Conservation (phyloP, 1,140 invertebrate genomes). For the Bathynomus jamesi region DNA sequence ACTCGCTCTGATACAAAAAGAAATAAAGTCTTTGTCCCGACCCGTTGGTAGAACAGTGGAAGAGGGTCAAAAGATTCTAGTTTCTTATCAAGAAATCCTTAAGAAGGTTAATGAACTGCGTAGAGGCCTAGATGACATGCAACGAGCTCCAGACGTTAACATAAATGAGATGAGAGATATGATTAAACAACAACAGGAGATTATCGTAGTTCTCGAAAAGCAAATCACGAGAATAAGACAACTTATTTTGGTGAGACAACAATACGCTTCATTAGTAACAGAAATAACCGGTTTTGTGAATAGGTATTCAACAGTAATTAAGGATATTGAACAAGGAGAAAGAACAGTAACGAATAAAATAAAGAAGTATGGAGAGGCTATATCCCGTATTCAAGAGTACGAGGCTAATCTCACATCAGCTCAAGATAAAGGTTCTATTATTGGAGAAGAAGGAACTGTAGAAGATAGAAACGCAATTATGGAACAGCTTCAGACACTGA, state of each 20-base stretch:
- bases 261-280: slow-evolving; percentile 72
- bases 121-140: slow-evolving; percentile 64
- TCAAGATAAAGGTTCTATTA: slow-evolving; percentile 82
- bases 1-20: slow-evolving; percentile 67
- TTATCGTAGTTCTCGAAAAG: slow-evolving; percentile 70
- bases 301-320: slow-evolving; percentile 75
- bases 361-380: slow-evolving; percentile 70
- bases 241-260: slow-evolving; percentile 68
- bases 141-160: slow-evolving; percentile 53
- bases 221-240: slow-evolving; percentile 62
- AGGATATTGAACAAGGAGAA: slow-evolving; percentile 71
- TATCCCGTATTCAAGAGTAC: slow-evolving; percentile 58
- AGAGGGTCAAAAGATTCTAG: slow-evolving; percentile 56
- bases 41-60: slow-evolving; percentile 65
- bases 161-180: slow-evolving; percentile 67
- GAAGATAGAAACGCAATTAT: slow-evolving; percentile 78
- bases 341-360: slow-evolving; percentile 77
- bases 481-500: slow-evolving; percentile 74
- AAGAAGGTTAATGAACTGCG: slow-evolving; percentile 72
- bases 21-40: slow-evolving; percentile 70
- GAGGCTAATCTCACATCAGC: slow-evolving; percentile 77
- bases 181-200: slow-evolving; percentile 69
- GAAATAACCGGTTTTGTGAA: slow-evolving; percentile 79
- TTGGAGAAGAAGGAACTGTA: slow-evolving; percentile 74
- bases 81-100: slow-evolving; percentile 66